A percentile compares a stretch with the other conserved stretches of the same genome.
Evolutionary conservation across 2,888 invertebrate genomes (phyloP).

Genomic region (Melangyna quadrimaculata): DNA sequence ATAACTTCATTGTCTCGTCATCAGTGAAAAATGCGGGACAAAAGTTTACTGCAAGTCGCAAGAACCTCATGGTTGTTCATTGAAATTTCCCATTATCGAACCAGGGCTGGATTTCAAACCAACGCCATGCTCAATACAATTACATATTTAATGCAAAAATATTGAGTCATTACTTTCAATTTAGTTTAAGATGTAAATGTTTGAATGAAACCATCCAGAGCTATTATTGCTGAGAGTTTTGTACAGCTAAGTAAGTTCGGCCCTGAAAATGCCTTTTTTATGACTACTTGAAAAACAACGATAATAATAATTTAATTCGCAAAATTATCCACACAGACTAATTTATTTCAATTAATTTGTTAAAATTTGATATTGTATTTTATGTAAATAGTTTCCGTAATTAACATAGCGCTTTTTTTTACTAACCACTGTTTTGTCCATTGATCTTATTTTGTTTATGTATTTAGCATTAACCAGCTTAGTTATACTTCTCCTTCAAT

Average conservation of each 20-base stretch:
- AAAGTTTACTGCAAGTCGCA: neutral
- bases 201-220: neutral
- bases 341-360: conserved; percentile 5
- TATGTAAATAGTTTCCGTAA: conserved; percentile 26
- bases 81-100: neutral
- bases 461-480: conserved; percentile 55
- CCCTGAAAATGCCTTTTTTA: neutral
- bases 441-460: neutral
- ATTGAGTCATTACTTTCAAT: neutral
- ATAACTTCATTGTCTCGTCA: conserved; percentile 34
- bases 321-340: neutral
- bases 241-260: neutral
- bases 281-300: neutral
- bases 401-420: conserved; percentile 56
- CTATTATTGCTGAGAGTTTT: neutral
- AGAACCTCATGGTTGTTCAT: neutral
- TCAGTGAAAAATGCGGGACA: conserved; percentile 55
- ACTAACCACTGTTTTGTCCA: conserved; percentile 28
- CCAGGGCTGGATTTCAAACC: neutral
- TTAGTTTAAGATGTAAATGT: neutral
- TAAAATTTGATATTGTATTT: neutral
- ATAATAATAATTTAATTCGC: neutral
- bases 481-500: conserved; percentile 64
- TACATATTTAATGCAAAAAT: neutral
- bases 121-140: neutral